Evolutionary conservation across 2,113 vertebrate genomes (phyloP), one percentile per base, ranked within the genome.

Genomic region (Microcebus jonahi): DNA sequence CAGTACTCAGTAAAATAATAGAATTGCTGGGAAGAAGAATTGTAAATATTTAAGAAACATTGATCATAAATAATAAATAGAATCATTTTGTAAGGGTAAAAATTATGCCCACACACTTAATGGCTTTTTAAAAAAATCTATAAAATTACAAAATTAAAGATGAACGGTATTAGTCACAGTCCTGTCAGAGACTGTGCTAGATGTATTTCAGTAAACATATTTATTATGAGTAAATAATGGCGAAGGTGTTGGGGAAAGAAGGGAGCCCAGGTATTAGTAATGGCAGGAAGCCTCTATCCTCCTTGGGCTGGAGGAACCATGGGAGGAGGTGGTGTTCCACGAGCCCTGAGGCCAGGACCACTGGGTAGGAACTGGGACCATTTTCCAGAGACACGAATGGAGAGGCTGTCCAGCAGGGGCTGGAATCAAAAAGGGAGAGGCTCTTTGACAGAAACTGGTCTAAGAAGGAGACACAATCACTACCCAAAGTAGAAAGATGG

Each of bases 61-160:
- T 34, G 23, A 80, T 94, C 76, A 85, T 85, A 92, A 90, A 77
- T 48, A 96, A 76, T 94, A 96, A 81, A 42, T 27, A 90, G n/a
- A 92, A 77, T 88, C 63, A 85, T 80, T 83, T 87, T 87, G 13
- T 87, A 86, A 92, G 57, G 17, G n/a, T 84, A 91, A 89, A 90
- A 90, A 57, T 91, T 59, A 73, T 93, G 71, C 36, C 39, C 45
- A 50, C 21, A 92, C 21, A 65, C 27, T 79, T 50, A 77, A 63
- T 68, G 57, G 17, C 50, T 73, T 94, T 83, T 34, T 57, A 0
- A 23, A 90, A 90, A 90, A 70, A 20, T n/a, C 21, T 67, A 48
- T 27, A 57, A 50, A 88, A 90, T 76, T 59, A 67, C 53, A 92
- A 59, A 89, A 90, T 68, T 95, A 84, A 82, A 94, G 42, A 77